A percentile compares a stretch with the other conserved stretches of the same genome.
Conservation (phyloP, 2,888 invertebrate species). For the Spisula solida region DNA sequence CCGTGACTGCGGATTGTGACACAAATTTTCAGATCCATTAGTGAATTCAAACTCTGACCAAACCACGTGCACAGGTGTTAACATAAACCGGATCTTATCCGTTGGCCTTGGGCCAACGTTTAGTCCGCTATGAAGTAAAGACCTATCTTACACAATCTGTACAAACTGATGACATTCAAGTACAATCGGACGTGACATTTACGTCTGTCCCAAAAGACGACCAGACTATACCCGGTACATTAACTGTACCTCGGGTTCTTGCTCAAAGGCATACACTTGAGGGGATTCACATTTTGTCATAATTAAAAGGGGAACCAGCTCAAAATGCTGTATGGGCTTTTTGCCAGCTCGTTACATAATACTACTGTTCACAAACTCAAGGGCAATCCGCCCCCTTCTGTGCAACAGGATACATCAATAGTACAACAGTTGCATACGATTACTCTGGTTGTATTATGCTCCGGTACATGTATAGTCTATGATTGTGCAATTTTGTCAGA, state of each 20-base stretch:
- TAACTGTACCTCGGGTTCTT: slow-evolving; percentile 32
- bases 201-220: not conserved
- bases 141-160: slow-evolving; percentile 22
- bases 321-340: slow-evolving; percentile 58
- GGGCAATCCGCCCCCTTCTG: slow-evolving; percentile 15
- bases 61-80: too few relatives aligned
- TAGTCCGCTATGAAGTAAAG: too few relatives aligned
- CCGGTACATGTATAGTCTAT: too few relatives aligned
- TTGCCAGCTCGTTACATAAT: slow-evolving; percentile 27
- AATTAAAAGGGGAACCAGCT: slow-evolving; percentile 59
- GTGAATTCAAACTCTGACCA: too few relatives aligned
- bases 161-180: not conserved
- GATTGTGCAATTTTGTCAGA: too few relatives aligned
- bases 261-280: slow-evolving; percentile 55
- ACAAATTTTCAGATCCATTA: too few relatives aligned
- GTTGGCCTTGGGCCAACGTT: too few relatives aligned
- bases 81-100: too few relatives aligned
- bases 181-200: not conserved
- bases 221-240: too few relatives aligned
- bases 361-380: slow-evolving; percentile 14
- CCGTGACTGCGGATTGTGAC: too few relatives aligned
- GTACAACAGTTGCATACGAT: too few relatives aligned
- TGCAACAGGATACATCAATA: not conserved
- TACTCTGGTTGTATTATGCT: too few relatives aligned
- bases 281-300: slow-evolving; percentile 58